Conservation (phyloP, 2,113 vertebrate genomes). For the Charina bottae region DNA sequence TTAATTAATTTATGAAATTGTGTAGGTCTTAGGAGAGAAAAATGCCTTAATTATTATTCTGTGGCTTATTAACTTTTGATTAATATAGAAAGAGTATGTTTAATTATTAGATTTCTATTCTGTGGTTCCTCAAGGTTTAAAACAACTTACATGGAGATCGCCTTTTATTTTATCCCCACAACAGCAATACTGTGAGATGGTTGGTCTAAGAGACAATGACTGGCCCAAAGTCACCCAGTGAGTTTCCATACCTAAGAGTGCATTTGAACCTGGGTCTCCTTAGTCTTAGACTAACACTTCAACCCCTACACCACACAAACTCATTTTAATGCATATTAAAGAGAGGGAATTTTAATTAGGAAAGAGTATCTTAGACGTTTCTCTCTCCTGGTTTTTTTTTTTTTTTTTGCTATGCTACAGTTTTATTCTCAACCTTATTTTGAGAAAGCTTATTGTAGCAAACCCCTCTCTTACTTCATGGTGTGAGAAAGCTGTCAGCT, state of each 20-base stretch:
- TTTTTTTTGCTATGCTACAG: not conserved
- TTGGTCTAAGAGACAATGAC: too few species aligned
- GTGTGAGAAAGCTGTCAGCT: not conserved
- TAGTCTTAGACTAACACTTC: too few species aligned
- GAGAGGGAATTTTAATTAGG: not conserved
- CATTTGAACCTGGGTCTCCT: too few species aligned
- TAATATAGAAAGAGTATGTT: not conserved
- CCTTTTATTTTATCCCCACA: too few species aligned
- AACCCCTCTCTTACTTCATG: not conserved
- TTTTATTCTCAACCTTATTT: conserved; percentile 4
- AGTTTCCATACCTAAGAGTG: too few species aligned
- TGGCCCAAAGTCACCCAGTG: too few species aligned
- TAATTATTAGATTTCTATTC: too few species aligned
- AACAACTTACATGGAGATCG: too few species aligned
- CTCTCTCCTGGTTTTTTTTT: not conserved
- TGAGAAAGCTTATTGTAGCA: not conserved
- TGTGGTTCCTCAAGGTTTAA: too few species aligned
- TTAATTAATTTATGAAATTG: not conserved
- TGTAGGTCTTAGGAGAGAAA: not conserved
- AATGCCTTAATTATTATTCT: not conserved
- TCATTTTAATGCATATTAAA: not conserved
- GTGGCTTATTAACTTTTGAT: not conserved
- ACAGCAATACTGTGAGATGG: too few species aligned
- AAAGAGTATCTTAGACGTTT: not conserved
- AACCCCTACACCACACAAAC: too few species aligned